Conservation (phyloP, 2,113 vertebrate species). For the Chaetodon trifascialis region DNA sequence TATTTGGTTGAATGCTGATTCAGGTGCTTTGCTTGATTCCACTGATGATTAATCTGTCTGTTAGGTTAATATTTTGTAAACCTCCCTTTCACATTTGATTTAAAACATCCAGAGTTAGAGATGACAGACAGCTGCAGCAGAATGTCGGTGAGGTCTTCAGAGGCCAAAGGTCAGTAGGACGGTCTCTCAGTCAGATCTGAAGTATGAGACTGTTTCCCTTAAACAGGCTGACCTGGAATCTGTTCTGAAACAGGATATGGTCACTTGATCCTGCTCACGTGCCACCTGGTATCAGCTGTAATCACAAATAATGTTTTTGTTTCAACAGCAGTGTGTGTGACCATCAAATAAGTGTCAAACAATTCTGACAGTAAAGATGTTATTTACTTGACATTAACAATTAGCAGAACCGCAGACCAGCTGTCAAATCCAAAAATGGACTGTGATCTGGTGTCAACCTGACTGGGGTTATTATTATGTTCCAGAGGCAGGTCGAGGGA, state of each 20-base stretch:
- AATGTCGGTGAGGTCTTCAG: background rate
- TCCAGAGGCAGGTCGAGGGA: too few relatives aligned
- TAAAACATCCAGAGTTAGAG: background rate
- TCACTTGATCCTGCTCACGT: background rate
- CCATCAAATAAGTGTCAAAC: background rate
- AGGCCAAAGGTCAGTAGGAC: conserved; percentile 7
- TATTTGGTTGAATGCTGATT: too few relatives aligned
- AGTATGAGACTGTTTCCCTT: conserved; percentile 10
- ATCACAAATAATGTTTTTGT: background rate
- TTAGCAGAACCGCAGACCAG: background rate
- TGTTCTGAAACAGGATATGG: background rate
- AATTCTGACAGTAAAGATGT: background rate
- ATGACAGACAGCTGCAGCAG: background rate
- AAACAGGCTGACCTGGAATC: conserved; percentile 44
- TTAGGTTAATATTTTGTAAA: too few relatives aligned
- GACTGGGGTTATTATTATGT: too few relatives aligned
- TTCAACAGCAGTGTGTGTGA: background rate
- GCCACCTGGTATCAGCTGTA: background rate
- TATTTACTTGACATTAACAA: background rate
- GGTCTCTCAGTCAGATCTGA: background rate
- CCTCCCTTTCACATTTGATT: too few relatives aligned
- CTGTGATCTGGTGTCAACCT: too few relatives aligned
- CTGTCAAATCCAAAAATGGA: too few relatives aligned
- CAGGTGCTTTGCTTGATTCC: too few relatives aligned
- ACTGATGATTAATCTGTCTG: too few relatives aligned